Conservation (phyloP, 2,113 vertebrate genomes). For the Tinamus guttatus region DNA sequence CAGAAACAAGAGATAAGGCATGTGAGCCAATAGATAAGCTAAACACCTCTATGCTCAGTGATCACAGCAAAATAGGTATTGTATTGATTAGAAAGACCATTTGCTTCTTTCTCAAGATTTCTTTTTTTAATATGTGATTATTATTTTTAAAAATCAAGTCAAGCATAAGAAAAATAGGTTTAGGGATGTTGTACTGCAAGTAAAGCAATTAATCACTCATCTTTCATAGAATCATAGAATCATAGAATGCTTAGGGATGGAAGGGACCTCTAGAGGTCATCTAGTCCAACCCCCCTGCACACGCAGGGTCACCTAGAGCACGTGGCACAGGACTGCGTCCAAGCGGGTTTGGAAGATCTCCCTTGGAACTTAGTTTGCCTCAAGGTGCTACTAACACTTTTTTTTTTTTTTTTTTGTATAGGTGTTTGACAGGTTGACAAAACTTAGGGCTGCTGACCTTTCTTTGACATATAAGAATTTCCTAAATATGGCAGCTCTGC, state of each 20-base stretch:
- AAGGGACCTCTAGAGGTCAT: too few species aligned
- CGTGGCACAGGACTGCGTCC: too few species aligned
- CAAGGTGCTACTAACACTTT: not conserved
- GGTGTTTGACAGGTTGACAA: not conserved
- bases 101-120: not conserved
- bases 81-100: not conserved
- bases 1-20: constrained; percentile 39
- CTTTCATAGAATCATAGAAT: too few species aligned
- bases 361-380: not conserved
- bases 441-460: not conserved
- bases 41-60: constrained; percentile 20
- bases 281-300: too few species aligned
- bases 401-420: not conserved
- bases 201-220: not conserved
- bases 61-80: constrained; percentile 59
- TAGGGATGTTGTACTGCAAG: not conserved
- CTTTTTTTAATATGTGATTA: not conserved
- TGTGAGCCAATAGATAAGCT: constrained; percentile 60
- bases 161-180: not conserved
- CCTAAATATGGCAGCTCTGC: not conserved
- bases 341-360: too few species aligned
- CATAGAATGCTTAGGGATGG: too few species aligned
- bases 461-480: not conserved
- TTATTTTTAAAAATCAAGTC: not conserved
- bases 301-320: too few species aligned